These are phyloP conservation scores for Drosophila biarmipes DNA, from an alignment of 1,140 invertebrate genomes.

Conservation along the genomic window DNA sequence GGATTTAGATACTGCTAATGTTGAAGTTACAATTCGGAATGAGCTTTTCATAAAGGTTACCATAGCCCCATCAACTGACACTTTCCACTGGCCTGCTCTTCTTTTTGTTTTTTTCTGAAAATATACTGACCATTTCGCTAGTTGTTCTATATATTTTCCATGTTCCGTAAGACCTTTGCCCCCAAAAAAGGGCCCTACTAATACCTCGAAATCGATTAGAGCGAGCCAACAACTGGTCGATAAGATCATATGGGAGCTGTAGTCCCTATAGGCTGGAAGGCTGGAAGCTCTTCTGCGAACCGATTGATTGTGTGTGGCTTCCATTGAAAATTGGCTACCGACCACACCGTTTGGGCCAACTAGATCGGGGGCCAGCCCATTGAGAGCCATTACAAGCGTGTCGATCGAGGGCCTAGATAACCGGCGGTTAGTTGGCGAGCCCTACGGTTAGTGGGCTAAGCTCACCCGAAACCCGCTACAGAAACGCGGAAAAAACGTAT, in stretches of 20 bases:
- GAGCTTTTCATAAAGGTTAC: no score
- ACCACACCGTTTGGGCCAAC: constrained; percentile 6
- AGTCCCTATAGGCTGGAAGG: neutral
- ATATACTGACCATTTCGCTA: neutral
- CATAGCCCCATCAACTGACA: neutral
- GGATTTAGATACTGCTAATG: neutral
- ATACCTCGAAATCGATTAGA: constrained; percentile 27
- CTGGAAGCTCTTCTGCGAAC: constrained; percentile 28
- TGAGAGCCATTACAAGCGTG: neutral
- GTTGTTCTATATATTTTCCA: neutral
- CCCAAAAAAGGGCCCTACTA: neutral
- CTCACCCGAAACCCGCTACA: constrained; percentile 46
- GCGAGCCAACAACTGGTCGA: neutral
- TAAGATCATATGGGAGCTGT: constrained; percentile 3
- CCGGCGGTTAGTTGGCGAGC: constrained; percentile 11
- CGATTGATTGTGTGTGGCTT: constrained; percentile 49
- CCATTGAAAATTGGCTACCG: constrained; percentile 51
- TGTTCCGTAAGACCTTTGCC: neutral
- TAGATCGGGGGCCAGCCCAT: constrained; percentile 17
- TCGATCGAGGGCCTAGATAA: constrained; percentile 20
- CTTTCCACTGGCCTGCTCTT: neutral
- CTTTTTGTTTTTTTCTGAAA: neutral
- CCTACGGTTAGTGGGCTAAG: constrained; percentile 40
- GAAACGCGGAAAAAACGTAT: constrained; percentile 78
- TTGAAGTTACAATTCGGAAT: neutral